Evolutionary conservation across 2,888 invertebrate species (phyloP), one percentile per base, ranked within the genome.

Genomic region (Drosophila parthenogenetica): DNA sequence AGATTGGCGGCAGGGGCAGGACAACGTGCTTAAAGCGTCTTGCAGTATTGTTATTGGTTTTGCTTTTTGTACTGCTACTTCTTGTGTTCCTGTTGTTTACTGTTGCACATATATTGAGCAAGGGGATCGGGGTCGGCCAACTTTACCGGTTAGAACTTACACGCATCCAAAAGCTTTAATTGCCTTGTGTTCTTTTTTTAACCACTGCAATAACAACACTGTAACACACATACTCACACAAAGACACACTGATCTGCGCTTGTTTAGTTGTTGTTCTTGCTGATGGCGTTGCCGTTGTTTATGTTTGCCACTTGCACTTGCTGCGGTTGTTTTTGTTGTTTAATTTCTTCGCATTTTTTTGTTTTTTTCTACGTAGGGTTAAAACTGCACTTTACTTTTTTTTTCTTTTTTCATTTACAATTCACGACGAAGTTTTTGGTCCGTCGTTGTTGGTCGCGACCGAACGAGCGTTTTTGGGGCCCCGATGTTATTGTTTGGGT

Each of bases 221-320:
- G 25, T 48, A 17, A 32, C 66, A 63, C 39, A 76, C 69, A 63
- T 64, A 39, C 43, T 64, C 51, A 46, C 49, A 59, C 62, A 16
- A 51, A 60, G 46, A 40, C 60, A 64, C 59, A 69, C 42, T 55
- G 66, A 67, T 73, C 66, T 77, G 70, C 62, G 67, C 63, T 78
- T 85, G 82, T 70, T 78, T 73, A 73, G 72, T 77, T 67, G 59
- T 62, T 70, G 42, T 65, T 79, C 62, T 60, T 74, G 60, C 63
- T 75, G 60, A 37, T 72, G 57, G 19, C 17, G 65, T 69, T 73
- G 69, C 69, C 62, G 77, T 83, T 83, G 88, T 83, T 83, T 83
- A 86, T 88, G 83, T 86, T 83, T 86, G 73, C 70, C 88, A 87
- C 82, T 82, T 87, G 83, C 83, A 79, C 72, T 74, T 70, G 69